Conservation (phyloP, 2,888 invertebrate species). For the Mayetiola destructor region DNA sequence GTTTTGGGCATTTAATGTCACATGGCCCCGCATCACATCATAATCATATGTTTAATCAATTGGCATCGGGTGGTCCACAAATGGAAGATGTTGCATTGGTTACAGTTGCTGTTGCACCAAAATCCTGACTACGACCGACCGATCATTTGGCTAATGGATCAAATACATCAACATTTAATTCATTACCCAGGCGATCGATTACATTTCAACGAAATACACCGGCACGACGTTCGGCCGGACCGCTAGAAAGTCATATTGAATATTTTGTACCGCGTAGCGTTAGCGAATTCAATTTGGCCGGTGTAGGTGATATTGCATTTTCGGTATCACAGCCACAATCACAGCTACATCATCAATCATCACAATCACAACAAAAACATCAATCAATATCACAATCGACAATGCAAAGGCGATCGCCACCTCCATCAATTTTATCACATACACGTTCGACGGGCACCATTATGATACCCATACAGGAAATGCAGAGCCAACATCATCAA, state of each 20-base stretch:
- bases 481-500: conserved; percentile 25
- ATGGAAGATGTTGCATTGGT: conserved; percentile 38
- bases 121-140: conserved; percentile 43
- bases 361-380: conserved; percentile 28
- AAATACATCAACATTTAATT: conserved; percentile 38
- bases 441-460: conserved; percentile 25
- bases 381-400: conserved; percentile 17
- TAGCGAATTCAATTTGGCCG: conserved; percentile 66
- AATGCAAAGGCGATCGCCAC: conserved; percentile 22
- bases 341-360: too few relatives aligned
- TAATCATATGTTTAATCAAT: not conserved
- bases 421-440: conserved; percentile 16
- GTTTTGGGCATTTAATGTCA: conserved; percentile 3
- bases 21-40: too few relatives aligned
- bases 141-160: conserved; percentile 31
- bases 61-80: conserved; percentile 34
- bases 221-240: conserved; percentile 45
- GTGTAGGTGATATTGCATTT: conserved; percentile 43
- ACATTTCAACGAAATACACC: conserved; percentile 50
- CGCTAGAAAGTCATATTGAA: conserved; percentile 52
- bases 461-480: conserved; percentile 14
- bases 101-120: conserved; percentile 39
- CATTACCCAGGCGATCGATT: conserved; percentile 38
- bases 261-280: conserved; percentile 74
- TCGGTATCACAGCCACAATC: conserved; percentile 30